These are phyloP conservation scores for Ceryle rudis DNA, from an alignment of 2,797 vertebrate genomes.

Conservation along the genomic window DNA sequence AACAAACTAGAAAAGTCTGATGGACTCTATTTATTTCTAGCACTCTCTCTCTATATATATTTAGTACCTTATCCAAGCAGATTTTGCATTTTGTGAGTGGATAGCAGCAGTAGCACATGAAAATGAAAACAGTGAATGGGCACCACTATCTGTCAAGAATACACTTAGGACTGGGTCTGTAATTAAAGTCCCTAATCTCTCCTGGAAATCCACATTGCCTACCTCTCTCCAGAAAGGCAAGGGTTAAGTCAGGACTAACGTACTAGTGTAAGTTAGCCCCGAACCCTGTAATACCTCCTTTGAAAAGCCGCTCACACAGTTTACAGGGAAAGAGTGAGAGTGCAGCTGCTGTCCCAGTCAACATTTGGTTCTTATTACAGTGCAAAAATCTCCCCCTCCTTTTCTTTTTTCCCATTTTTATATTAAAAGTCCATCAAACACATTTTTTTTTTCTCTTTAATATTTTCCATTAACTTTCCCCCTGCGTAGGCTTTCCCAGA, in stretches of 20 bases:
- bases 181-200: neutral
- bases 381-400: slow-evolving; percentile 76
- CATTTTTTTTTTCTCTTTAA: slow-evolving; percentile 74
- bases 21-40: neutral
- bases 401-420: slow-evolving; percentile 57
- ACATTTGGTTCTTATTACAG: slow-evolving; percentile 90
- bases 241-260: slow-evolving; percentile 65
- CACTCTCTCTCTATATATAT: neutral
- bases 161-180: neutral
- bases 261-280: neutral
- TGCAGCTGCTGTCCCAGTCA: slow-evolving; percentile 63
- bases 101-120: neutral
- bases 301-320: slow-evolving; percentile 62
- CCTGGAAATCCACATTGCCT: neutral
- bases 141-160: neutral
- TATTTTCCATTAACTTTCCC: slow-evolving; percentile 77
- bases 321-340: slow-evolving; percentile 78
- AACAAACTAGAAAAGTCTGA: neutral
- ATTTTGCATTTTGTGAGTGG: neutral
- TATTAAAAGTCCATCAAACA: slow-evolving; percentile 78
- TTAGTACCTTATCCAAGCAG: neutral
- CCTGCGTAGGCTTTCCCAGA: slow-evolving; percentile 19
- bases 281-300: slow-evolving; percentile 46
- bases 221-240: slow-evolving; percentile 7
- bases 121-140: neutral